Base-by-base conservation (phyloP, 2,888 invertebrate species). In the Therioaphis trifolii region DNA sequence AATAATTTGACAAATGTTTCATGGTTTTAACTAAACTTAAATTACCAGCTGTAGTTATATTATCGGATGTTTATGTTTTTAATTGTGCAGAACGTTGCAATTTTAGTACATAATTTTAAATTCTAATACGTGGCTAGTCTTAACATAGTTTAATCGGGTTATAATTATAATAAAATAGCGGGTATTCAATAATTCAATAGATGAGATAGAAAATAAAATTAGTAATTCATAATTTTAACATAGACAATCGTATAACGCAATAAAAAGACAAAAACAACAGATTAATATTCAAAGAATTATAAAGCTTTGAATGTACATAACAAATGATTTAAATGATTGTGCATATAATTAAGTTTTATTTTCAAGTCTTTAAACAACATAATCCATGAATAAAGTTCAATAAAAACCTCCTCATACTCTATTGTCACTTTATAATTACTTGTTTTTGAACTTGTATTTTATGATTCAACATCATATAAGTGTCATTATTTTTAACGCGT, bases 1-100 rank as follows among this genome's bases (percentile, higher is more conserved):
- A 21, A 24, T 78, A 68, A 55, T 68, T 68, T 78, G 78, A 68
- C 68, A 55, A 78, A 78, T 68, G 18, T 49, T 61, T 15, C n/a
- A 43, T 76, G 18, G n/a, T 29, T 46, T 43, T 43, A 46, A 46
- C 40, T 24, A 43, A 75, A 58, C 27, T 43, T 12, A n/a, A 27
- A 72, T n/a, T 55, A 46, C 21, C 15, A n/a, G 3, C 21, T 58
- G 2, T 11, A 58, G 58, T 24, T 55, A 12, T 52, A 21, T 27
- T 12, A 14, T 49, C 12, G 12, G 49, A 49, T 72, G n/a, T 72
- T n/a, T 52, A 11, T 52, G 14, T 52, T 52, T 55, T 72, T 52
- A 55, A 52, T 52, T 72, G 35, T 52, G 18, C 14, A 15, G n/a
- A 29, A 21, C n/a, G n/a, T 72, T 35, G 52, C 4, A 35, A 35